phyloP scores from a whole-genome alignment of 2,888 invertebrate genomes.

The Thymelicus sylvestris region DNA sequence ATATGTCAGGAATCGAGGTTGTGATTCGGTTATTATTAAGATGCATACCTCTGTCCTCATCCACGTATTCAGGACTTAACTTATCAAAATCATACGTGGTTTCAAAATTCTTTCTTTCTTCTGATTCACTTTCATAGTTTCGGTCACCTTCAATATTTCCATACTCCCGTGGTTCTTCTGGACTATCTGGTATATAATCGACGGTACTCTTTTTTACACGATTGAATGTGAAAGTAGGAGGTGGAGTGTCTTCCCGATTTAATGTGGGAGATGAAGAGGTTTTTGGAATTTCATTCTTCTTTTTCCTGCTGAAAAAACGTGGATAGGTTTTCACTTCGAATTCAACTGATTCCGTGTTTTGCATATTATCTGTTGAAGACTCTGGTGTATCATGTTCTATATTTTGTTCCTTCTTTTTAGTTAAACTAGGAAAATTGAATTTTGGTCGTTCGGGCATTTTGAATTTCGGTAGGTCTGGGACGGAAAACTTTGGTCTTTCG shows the following conservation, averaged over 20 bases:
- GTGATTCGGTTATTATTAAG: slow-evolving; percentile 56
- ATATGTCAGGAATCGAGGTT: slow-evolving; percentile 63
- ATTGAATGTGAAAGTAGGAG: slow-evolving; percentile 87
- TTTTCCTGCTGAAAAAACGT: slow-evolving; percentile 85
- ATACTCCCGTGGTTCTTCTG: slow-evolving; percentile 75
- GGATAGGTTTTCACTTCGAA: slow-evolving; percentile 92
- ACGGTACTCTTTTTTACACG: slow-evolving; percentile 85
- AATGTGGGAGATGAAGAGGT: slow-evolving; percentile 82
- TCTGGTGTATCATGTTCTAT: slow-evolving; percentile 65
- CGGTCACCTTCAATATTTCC: slow-evolving; percentile 69
- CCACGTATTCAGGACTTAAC: slow-evolving; percentile 84
- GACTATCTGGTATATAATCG: slow-evolving; percentile 71
- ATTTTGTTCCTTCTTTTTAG: slow-evolving; percentile 79
- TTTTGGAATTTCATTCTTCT: slow-evolving; percentile 71
- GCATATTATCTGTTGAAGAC: slow-evolving; percentile 65
- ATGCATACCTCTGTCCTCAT: slow-evolving; percentile 64
- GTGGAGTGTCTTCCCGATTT: slow-evolving; percentile 84
- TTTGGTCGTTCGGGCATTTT: slow-evolving; percentile 85
- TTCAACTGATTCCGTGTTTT: slow-evolving; percentile 85
- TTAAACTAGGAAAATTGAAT: slow-evolving; percentile 86
- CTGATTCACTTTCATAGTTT: slow-evolving; percentile 63
- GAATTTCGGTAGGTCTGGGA: slow-evolving; percentile 84
- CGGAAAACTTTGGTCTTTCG: slow-evolving; percentile 81
- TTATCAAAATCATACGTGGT: slow-evolving; percentile 83
- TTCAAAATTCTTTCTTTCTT: slow-evolving; percentile 69